These are phyloP conservation scores for Anagrus nilaparvatae DNA, from an alignment of 1,140 invertebrate species.

Conservation along the genomic window DNA sequence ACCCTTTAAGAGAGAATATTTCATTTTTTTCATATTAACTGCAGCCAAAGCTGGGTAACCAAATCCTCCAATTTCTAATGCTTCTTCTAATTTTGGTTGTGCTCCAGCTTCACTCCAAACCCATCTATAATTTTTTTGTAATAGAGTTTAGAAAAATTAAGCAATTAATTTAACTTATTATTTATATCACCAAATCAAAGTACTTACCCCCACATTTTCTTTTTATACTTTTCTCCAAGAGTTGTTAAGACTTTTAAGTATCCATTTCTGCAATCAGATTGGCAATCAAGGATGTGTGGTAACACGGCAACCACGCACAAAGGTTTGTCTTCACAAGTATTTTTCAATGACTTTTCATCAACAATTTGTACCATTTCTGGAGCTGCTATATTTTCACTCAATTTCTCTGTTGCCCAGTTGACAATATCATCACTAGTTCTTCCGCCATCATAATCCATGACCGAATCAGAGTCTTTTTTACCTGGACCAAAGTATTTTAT, in stretches of 20 bases:
- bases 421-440: constrained; percentile 86
- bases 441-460: constrained; percentile 80
- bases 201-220: constrained; percentile 89
- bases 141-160: too few species aligned
- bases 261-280: constrained; percentile 83
- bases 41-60: constrained; percentile 92
- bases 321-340: constrained; percentile 73
- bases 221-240: constrained; percentile 88
- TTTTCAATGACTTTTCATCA: constrained; percentile 54
- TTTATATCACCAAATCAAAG: not conserved
- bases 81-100: constrained; percentile 75
- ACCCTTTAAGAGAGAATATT: constrained; percentile 86
- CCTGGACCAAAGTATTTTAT: constrained; percentile 91
- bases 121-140: constrained; percentile 73
- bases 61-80: constrained; percentile 88
- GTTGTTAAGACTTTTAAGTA: constrained; percentile 70
- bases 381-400: constrained; percentile 74
- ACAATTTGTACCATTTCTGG: constrained; percentile 71
- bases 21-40: constrained; percentile 94
- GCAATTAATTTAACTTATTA: not conserved
- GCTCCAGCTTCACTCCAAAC: constrained; percentile 86
- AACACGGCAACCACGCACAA: constrained; percentile 90
- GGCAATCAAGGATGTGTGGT: constrained; percentile 96
- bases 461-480: constrained; percentile 59
- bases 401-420: constrained; percentile 76